Percentiles rank a stretch among this genome's conserved stretches.
These are phyloP conservation scores for Pilophorus perplexus DNA, from an alignment of 2,888 invertebrate species.

Conservation along the genomic window DNA sequence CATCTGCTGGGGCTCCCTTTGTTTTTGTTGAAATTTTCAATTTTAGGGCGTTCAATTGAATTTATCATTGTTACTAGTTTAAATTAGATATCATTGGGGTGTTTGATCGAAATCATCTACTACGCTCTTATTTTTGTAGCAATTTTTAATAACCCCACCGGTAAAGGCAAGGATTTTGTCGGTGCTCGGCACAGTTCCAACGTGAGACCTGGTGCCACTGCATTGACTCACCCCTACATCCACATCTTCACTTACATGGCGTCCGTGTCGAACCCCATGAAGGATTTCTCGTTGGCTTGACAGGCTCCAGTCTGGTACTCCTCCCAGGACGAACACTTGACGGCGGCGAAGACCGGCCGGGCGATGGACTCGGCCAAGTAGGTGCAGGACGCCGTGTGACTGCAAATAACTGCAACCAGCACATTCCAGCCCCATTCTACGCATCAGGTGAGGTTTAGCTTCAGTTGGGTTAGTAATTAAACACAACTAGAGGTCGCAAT, in stretches of 20 bases:
- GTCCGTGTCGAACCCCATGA: conserved; percentile 44
- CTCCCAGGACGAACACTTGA: conserved; percentile 38
- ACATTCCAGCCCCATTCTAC: conserved; percentile 6
- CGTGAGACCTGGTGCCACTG: too few relatives aligned
- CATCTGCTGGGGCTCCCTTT: background rate
- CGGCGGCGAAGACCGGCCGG: conserved; percentile 23
- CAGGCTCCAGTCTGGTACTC: conserved; percentile 35
- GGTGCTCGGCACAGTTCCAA: too few relatives aligned
- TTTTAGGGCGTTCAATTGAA: too few relatives aligned
- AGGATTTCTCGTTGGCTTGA: conserved; percentile 5
- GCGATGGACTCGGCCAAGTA: conserved; percentile 40
- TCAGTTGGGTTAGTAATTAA: too few relatives aligned
- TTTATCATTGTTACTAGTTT: background rate
- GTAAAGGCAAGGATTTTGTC: too few relatives aligned
- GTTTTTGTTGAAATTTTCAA: too few relatives aligned
- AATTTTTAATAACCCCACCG: too few relatives aligned
- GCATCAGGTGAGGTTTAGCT: background rate
- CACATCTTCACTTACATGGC: too few relatives aligned
- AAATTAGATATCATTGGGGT: background rate
- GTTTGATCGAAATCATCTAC: too few relatives aligned
- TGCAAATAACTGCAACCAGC: conserved; percentile 43
- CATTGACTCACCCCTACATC: too few relatives aligned
- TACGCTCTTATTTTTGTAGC: too few relatives aligned
- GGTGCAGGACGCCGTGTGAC: conserved; percentile 39
- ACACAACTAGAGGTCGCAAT: too few relatives aligned